Evolutionary conservation across 2,888 invertebrate genomes (phyloP).

Genomic region (Brenthis ino): DNA sequence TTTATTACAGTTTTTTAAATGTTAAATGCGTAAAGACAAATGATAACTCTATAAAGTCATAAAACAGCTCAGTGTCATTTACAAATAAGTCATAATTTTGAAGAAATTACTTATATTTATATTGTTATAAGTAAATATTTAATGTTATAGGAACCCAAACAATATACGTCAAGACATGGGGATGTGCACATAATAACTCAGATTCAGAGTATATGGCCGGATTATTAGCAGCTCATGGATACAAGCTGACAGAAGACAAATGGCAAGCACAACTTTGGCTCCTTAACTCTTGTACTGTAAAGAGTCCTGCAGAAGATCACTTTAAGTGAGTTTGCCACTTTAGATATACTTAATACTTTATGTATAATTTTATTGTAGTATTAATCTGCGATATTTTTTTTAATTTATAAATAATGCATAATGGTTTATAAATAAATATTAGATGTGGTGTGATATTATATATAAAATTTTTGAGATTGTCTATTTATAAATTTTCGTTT

Average conservation of each 20-base stretch:
- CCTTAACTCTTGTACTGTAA: slow-evolving; percentile 98
- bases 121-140: not conserved
- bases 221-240: slow-evolving; percentile 93
- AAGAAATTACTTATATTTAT: not conserved
- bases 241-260: slow-evolving; percentile 91
- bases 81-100: too few species aligned
- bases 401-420: too few species aligned
- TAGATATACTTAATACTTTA: not conserved
- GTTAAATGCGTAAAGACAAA: not conserved
- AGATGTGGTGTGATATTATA: too few species aligned
- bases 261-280: slow-evolving; percentile 95
- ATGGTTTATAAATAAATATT: too few species aligned
- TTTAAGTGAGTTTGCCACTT: slow-evolving; percentile 81
- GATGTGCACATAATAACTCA: slow-evolving; percentile 98
- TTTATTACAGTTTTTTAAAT: not conserved
- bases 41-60: not conserved
- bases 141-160: slow-evolving; percentile 87
- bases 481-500: slow-evolving; percentile 37
- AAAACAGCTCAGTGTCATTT: too few species aligned
- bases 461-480: too few species aligned
- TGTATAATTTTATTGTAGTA: not conserved
- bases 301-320: slow-evolving; percentile 98
- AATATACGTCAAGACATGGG: slow-evolving; percentile 97
- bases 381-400: too few species aligned
- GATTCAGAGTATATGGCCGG: slow-evolving; percentile 99